Evolutionary conservation across 2,888 invertebrate genomes (phyloP), one percentile per base, ranked within the genome.

Genomic region (Drosophila prostipennis): DNA sequence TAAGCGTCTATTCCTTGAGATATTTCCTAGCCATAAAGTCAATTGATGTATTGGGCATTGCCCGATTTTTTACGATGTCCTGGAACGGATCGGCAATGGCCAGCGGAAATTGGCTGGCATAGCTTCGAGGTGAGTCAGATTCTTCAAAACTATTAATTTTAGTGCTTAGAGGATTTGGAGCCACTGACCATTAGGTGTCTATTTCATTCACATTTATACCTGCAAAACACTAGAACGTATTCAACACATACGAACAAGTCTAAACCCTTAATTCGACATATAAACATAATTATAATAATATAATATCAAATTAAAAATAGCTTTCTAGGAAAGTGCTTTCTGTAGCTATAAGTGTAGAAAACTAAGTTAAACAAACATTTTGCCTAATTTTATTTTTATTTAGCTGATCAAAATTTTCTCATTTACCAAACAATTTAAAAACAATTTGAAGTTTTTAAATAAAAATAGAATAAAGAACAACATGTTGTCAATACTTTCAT

Each of bases 81-180:
- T 80, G 59, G 51, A 54, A 65, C 64, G 55, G 80, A 82, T 82
- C 65, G 70, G 67, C 43, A 40, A 51, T 37, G 37, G 13, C 56
- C 56, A 70, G 19, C 57, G 80, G 76, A 82, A 86, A 86, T 86
- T 80, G 65, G 45, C 45, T 59, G 32, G 52, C 77, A 85, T 85
- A 40, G 26, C 36, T 72, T 6, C 6, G 8, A n/a, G 39, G 51
- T 85, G 82, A 85, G 54, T 85, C 81, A 69, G 39, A 29, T 6
- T 37, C 57, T 68, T 52, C 43, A 53, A 72, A 65, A 57, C 65
- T 42, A 19, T 75, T 59, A 73, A 61, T 64, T 77, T 71, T 82
- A 63, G 13, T 2, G 5, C 10, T 7, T 8, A 4, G 3, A 43
- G 51, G 48, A 48, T 32, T 26, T 58, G 54, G 6, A 4, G 6